Base-by-base conservation (phyloP, 1,140 invertebrate genomes). In the Lamellibrachia luymesi region DNA sequence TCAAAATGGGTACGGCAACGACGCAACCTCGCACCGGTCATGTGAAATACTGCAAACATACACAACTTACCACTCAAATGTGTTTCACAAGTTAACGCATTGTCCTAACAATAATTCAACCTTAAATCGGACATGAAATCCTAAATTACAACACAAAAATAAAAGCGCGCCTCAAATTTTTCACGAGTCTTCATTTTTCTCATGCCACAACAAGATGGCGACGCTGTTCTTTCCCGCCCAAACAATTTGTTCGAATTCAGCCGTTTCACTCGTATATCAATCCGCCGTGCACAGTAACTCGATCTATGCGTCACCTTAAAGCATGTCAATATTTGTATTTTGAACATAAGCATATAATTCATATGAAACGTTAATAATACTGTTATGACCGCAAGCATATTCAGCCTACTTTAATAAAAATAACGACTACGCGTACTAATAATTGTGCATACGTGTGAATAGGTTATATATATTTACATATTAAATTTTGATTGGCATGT, bases 211-310 rank as follows among this genome's bases (percentile, higher is more conserved):
- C 93, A 95, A 95, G 94, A 95, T 95, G 95, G 95, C 95, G 95
- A 95, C 95, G 93, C 94, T 94, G 93, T 94, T 94, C 93, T 94
- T 95, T 95, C 95, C 95, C 95, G 95, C 95, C 94, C 95, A 95
- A 95, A 95, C 95, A 95, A 94, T 92, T 91, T 93, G 56, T 13
- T 89, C 51, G 49, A 92, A 38, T 51, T 89, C 51, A 90, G 49
- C n/a, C 50, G 51, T 25, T 80, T 6, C 17, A 80, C 64, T 80
- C 64, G 25, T 80, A 80, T 80, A 80, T 80, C 64, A 80, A 22
- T 80, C 64, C 64, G 64, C 64, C 13, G 64, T 80, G 25, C 17
- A 80, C 17, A 80, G 25, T 80, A 80, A 80, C 17, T 80, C 64
- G 25, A 17, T 80, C 13, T 80, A 80, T 2, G 25, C 25, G 13